These are phyloP conservation scores for Leuctra nigra DNA, from an alignment of 2,888 invertebrate genomes.

Conservation along the genomic window DNA sequence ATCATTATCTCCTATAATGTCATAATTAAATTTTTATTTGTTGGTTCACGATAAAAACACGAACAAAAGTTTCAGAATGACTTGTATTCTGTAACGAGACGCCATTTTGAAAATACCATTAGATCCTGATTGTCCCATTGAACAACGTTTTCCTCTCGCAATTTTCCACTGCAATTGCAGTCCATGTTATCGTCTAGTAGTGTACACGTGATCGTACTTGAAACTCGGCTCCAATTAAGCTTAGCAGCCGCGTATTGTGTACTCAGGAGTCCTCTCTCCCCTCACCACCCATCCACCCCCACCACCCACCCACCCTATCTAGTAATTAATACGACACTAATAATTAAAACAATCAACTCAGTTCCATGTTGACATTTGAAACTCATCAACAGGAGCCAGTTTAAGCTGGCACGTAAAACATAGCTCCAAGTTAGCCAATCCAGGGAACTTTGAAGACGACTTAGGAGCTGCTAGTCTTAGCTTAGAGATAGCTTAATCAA, in stretches of 20 bases:
- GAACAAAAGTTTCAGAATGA: too few relatives aligned
- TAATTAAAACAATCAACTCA: conserved; percentile 20
- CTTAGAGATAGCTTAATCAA: conserved; percentile 16
- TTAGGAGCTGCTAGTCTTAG: conserved; percentile 1
- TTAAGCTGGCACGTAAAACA: conserved; percentile 19
- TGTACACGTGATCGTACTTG: conserved; percentile 8
- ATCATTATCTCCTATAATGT: too few relatives aligned
- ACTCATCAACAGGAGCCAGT: conserved; percentile 17
- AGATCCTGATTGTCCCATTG: too few relatives aligned
- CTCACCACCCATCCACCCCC: conserved; percentile 1
- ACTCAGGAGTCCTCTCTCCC: not conserved
- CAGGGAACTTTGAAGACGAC: not conserved
- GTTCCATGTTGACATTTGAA: conserved; percentile 18
- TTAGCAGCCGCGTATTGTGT: conserved; percentile 18
- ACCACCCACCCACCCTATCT: conserved; percentile 2
- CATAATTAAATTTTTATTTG: too few relatives aligned
- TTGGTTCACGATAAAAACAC: too few relatives aligned
- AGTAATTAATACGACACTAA: conserved; percentile 20
- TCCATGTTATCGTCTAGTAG: conserved; percentile 3
- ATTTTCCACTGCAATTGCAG: too few relatives aligned
- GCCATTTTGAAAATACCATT: too few relatives aligned
- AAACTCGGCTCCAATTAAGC: conserved; percentile 19
- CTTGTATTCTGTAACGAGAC: too few relatives aligned
- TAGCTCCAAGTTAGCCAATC: conserved; percentile 16
- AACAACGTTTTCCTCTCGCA: too few relatives aligned